Base-by-base conservation (phyloP, 2,888 invertebrate genomes). In the Helicoverpa assulta region DNA sequence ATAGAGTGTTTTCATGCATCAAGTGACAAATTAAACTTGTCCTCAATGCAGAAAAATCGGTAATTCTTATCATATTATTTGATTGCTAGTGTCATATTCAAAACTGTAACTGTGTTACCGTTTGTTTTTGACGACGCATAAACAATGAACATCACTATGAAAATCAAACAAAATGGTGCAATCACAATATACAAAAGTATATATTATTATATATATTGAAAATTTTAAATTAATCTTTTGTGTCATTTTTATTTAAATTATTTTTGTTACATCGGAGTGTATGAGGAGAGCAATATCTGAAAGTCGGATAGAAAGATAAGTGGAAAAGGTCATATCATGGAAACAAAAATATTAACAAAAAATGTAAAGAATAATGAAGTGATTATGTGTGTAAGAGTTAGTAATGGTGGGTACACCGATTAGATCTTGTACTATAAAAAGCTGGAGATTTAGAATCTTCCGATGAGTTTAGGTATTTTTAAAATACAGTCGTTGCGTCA, bases 381-480 rank as follows among this genome's bases (percentile, higher is more conserved):
- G 89, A 88, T 79, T 91, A 90, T 88, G 91, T 89, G 89, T 93
- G 92, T 92, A 91, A 90, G 88, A 90, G 86, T 91, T 92, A 90
- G 86, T 82, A 92, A 89, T 89, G 91, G 92, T 92, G 91, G 87
- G 88, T 88, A 90, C 91, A 90, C 90, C 91, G 90, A 88, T 86
- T 92, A 91, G 89, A 88, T 91, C 91, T 89, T 90, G 89, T 92
- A 90, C 88, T 88, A 90, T 88, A 89, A 89, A 77, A 90, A 90
- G 88, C 87, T 85, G 93, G 91, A 92, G 95, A 92, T 95, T 95
- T 88, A 91, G 92, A 95, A 95, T 95, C 95, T 94, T 93, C 93
- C 89, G 86, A 87, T 89, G 89, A 86, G 87, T 85, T 86, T 91
- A 90, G 88, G 95, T 95, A 94, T 95, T 94, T 95, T 88, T 89